Percentiles rank a stretch among this genome's conserved stretches.
phyloP scores from a whole-genome alignment of 1,140 invertebrate genomes.

The Heliconius eleuchia region DNA sequence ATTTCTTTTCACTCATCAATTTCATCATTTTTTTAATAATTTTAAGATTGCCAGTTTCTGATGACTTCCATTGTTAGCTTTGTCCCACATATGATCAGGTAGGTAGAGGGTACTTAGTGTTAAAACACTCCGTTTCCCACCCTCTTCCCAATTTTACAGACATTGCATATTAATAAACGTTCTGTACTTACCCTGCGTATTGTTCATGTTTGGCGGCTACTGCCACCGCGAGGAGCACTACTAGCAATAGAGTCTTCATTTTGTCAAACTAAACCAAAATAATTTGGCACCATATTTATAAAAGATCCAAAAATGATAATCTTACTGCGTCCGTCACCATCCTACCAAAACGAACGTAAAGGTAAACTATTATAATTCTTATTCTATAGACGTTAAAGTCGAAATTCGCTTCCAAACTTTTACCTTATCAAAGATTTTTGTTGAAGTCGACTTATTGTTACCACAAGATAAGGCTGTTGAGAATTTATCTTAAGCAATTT shows the following conservation, averaged over 20 bases:
- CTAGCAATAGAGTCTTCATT: slow-evolving; percentile 41
- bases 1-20: too few species aligned
- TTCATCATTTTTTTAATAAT: too few species aligned
- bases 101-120: too few species aligned
- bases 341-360: neutral
- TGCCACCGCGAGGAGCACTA: slow-evolving; percentile 10
- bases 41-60: too few species aligned
- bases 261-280: slow-evolving; percentile 4
- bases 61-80: too few species aligned
- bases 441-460: neutral
- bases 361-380: neutral
- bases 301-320: slow-evolving; percentile 6
- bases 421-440: neutral
- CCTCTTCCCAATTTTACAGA: too few species aligned
- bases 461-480: slow-evolving; percentile 1
- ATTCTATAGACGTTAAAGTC: neutral
- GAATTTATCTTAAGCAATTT: slow-evolving; percentile 12
- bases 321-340: neutral
- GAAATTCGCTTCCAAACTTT: neutral
- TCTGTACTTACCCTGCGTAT: slow-evolving; percentile 22
- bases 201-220: slow-evolving; percentile 26
- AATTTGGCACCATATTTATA: slow-evolving; percentile 18
- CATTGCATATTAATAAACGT: too few species aligned
- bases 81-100: too few species aligned
- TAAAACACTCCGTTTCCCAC: too few species aligned